Evolutionary conservation across 2,888 invertebrate species (phyloP), one percentile per base, ranked within the genome.

Genomic region (Sphaerophoria rueppellii): DNA sequence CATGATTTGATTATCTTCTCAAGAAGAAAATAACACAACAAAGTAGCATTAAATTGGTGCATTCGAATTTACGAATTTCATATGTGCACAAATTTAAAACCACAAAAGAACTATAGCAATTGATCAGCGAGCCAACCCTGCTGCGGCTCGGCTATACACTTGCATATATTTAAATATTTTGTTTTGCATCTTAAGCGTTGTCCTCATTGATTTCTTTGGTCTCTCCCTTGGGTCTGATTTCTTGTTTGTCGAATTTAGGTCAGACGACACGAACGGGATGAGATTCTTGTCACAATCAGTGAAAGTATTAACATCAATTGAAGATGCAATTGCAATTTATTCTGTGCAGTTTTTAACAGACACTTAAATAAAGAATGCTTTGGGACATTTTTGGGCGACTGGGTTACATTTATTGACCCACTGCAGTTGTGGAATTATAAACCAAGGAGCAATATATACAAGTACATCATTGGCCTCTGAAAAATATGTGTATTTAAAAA

Each of bases 51-150:
- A 24, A 24, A 76, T 67, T 76, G 46, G 58, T 81, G 76, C 75
- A 75, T 67, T 52, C 65, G 65, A 48, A 58, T 77, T 50, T 43
- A 4, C 40, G 40, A 43, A 24, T 24, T 24, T 24, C 24, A 32
- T 50, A 34, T 73, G 40, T 16, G 70, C 43, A 63, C 52, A 52
- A 77, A 73, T 69, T 77, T 82, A 52, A 24, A 82, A 82, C 82
- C 77, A 73, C 37, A 52, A 57, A 72, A 71, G 43, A 58, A 61
- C 14, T 40, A 57, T 40, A 57, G 37, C 14, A 40, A 34, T 1
- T 9, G 43, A 43, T 70, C 50, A 60, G 9, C 43, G 12, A 43
- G 12, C 7, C 34, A 48, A 48, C 34, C 58, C 40, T 52, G 52
- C 7, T 57, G 9, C 37, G 52, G 65, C 63, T 55, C 24, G 24